Conservation (phyloP, 2,797 vertebrate species). For the Ambastaia sidthimunki region DNA sequence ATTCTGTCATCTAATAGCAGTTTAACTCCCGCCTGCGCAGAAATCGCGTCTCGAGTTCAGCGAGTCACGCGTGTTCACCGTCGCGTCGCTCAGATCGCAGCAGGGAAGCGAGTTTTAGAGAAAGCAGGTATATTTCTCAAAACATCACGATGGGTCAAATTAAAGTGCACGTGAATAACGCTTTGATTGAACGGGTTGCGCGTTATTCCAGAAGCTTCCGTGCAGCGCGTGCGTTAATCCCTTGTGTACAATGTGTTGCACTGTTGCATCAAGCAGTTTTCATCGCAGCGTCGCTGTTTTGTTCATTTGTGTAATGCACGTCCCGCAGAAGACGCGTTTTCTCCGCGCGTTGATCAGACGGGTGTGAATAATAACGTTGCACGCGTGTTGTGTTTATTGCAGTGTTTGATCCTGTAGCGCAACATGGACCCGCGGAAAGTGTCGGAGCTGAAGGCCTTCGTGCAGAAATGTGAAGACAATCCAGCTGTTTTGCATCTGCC, state of each 20-base stretch:
- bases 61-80: neutral
- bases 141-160: too few relatives aligned
- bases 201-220: constrained; percentile 38
- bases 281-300: neutral
- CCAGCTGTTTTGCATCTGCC: constrained; percentile 85
- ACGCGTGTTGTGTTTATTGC: constrained; percentile 17
- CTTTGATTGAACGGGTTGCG: neutral
- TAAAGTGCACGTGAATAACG: neutral
- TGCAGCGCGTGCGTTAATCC: constrained; percentile 37
- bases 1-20: neutral
- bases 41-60: constrained; percentile 52
- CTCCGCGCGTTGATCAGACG: too few relatives aligned
- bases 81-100: constrained; percentile 12
- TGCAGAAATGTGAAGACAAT: constrained; percentile 85
- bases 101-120: neutral
- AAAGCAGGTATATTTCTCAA: constrained; percentile 21
- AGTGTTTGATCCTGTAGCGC: constrained; percentile 47
- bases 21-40: constrained; percentile 68
- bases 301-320: too few relatives aligned
- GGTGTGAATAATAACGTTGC: neutral
- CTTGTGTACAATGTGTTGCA: neutral
- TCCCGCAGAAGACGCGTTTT: too few relatives aligned
- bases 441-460: constrained; percentile 87
- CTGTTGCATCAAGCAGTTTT: neutral
- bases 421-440: constrained; percentile 90